These are phyloP conservation scores for Leptinotarsa undecemlineata DNA, from an alignment of 1,140 invertebrate species.

Conservation along the genomic window DNA sequence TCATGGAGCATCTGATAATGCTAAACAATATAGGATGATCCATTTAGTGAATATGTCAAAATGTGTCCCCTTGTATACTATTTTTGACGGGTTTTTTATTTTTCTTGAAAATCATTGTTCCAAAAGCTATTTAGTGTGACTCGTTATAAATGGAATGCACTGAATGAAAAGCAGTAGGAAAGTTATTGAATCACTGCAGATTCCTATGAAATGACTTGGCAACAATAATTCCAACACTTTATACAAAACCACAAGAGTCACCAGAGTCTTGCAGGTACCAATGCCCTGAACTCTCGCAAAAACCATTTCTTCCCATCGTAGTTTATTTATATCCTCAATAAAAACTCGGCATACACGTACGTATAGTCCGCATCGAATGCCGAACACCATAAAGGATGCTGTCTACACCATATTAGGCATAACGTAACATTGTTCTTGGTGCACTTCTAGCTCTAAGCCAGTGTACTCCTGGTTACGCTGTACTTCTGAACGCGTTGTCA, in stretches of 20 bases:
- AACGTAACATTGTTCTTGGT: conserved; percentile 37
- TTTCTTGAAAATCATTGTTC: no score
- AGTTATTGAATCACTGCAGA: no score
- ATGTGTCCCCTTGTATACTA: no score
- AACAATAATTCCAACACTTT: neutral
- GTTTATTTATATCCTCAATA: conserved; percentile 42
- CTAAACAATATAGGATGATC: no score
- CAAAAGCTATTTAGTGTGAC: no score
- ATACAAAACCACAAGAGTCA: neutral
- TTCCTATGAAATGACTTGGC: no score
- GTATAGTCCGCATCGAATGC: conserved; percentile 4
- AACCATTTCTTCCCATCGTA: conserved; percentile 28
- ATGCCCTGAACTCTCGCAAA: conserved; percentile 17
- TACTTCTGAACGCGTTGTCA: neutral
- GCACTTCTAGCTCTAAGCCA: conserved; percentile 19
- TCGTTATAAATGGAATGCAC: no score
- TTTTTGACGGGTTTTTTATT: no score
- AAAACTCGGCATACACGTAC: conserved; percentile 26
- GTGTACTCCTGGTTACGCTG: conserved; percentile 14
- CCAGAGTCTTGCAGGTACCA: conserved; percentile 3
- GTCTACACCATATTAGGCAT: conserved; percentile 38
- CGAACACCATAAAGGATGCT: conserved; percentile 28
- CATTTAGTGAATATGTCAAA: no score
- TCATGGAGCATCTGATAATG: no score
- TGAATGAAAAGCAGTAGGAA: no score